Evolutionary conservation across 2,113 vertebrate genomes (phyloP).

Genomic region (Synodontis membranacea): DNA sequence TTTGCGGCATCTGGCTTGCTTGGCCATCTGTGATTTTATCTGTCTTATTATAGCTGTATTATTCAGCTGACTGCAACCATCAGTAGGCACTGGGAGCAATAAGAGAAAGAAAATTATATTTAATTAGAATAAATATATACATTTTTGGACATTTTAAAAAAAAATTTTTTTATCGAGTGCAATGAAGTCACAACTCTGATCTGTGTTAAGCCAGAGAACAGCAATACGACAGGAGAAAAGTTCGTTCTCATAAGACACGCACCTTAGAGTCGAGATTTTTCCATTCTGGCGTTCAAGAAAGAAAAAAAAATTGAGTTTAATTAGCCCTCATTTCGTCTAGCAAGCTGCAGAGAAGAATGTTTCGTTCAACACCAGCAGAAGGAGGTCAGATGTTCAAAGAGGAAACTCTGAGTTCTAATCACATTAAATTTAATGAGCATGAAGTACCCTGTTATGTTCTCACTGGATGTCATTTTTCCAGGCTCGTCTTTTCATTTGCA

Average conservation of each 20-base stretch:
- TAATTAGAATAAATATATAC: background rate
- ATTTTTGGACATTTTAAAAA: too few relatives aligned
- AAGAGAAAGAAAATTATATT: background rate
- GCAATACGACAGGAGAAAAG: background rate
- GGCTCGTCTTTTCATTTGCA: slow-evolving; percentile 13
- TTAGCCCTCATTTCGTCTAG: background rate
- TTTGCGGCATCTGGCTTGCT: too few relatives aligned
- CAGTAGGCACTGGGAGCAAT: background rate
- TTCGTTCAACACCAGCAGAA: background rate
- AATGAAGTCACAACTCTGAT: background rate
- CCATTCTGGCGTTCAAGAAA: background rate
- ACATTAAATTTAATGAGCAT: slow-evolving; percentile 26
- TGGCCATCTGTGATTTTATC: too few relatives aligned
- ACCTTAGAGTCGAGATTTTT: background rate
- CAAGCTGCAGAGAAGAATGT: background rate
- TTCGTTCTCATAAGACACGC: background rate
- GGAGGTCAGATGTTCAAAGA: slow-evolving; percentile 20
- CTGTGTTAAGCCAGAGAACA: background rate
- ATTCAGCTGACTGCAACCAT: too few relatives aligned
- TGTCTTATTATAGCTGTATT: too few relatives aligned
- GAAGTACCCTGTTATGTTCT: background rate
- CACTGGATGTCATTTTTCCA: background rate
- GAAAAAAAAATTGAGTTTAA: slow-evolving; percentile 3
- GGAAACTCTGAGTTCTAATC: slow-evolving; percentile 1
- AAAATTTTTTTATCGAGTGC: background rate